Evolutionary conservation across 1,140 invertebrate species (phyloP).

Genomic region (Eciton burchellii): DNA sequence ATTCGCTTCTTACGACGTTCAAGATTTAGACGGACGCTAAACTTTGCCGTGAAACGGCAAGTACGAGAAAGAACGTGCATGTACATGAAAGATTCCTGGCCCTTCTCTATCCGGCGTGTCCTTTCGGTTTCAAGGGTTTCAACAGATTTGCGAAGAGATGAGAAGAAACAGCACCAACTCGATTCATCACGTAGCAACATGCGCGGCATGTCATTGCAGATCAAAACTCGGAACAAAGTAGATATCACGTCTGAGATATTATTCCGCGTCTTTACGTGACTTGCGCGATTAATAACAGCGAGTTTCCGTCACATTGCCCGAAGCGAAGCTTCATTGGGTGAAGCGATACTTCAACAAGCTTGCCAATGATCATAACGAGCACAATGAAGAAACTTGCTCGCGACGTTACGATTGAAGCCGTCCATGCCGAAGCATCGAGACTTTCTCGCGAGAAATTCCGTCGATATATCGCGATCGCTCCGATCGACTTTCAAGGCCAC

Average conservation of each 20-base stretch:
- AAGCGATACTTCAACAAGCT: too few relatives aligned
- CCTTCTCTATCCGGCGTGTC: conserved; percentile 25
- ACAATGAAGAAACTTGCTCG: not conserved
- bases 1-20: too few relatives aligned
- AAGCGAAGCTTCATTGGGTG: too few relatives aligned
- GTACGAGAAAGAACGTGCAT: not conserved
- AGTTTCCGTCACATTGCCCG: not conserved
- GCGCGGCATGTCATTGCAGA: conserved; percentile 39
- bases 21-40: too few relatives aligned
- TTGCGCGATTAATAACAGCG: not conserved
- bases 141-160: conserved; percentile 55
- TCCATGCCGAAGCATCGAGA: not conserved
- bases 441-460: too few relatives aligned
- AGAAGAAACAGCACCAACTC: conserved; percentile 52
- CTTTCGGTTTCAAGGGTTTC: conserved; percentile 32
- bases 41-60: not conserved
- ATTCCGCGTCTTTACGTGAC: conserved; percentile 22
- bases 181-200: conserved; percentile 53
- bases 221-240: conserved; percentile 30
- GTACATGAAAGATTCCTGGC: conserved; percentile 22
- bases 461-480: too few relatives aligned
- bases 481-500: too few relatives aligned
- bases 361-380: too few relatives aligned
- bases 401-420: not conserved
- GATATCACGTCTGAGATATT: conserved; percentile 22